These are phyloP conservation scores for Lerista edwardsae DNA, from an alignment of 2,797 vertebrate genomes.

Conservation along the genomic window DNA sequence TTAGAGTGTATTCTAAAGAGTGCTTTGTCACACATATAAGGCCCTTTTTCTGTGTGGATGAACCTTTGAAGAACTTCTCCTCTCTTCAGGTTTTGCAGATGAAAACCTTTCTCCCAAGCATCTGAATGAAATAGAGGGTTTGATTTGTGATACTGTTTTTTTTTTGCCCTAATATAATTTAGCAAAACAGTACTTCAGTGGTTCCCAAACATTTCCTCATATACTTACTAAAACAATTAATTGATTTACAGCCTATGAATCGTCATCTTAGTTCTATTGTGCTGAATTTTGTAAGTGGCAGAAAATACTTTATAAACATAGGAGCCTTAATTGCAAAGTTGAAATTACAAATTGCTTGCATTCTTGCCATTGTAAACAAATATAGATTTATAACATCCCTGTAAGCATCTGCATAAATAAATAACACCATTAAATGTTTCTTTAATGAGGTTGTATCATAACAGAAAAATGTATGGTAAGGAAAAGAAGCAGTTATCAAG, in stretches of 20 bases:
- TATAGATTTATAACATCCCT: conserved; percentile 10
- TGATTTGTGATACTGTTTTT: background rate
- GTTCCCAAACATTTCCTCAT: background rate
- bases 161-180: background rate
- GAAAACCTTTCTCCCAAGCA: background rate
- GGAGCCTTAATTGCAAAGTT: background rate
- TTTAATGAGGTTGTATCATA: conserved; percentile 28
- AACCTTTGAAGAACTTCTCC: background rate
- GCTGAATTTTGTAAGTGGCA: background rate
- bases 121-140: background rate
- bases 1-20: background rate
- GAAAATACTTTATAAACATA: background rate
- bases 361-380: conserved; percentile 1
- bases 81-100: background rate
- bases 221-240: background rate
- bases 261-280: background rate
- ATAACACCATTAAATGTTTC: conserved; percentile 22
- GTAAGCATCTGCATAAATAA: background rate
- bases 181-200: background rate
- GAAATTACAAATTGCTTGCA: background rate
- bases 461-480: background rate
- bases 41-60: too few relatives aligned
- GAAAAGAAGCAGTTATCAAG: conserved; percentile 10
- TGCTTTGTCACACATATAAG: too few relatives aligned
- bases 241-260: background rate